Evolutionary conservation across 2,888 invertebrate species (phyloP).

Genomic region (Thereva nobilitata): DNA sequence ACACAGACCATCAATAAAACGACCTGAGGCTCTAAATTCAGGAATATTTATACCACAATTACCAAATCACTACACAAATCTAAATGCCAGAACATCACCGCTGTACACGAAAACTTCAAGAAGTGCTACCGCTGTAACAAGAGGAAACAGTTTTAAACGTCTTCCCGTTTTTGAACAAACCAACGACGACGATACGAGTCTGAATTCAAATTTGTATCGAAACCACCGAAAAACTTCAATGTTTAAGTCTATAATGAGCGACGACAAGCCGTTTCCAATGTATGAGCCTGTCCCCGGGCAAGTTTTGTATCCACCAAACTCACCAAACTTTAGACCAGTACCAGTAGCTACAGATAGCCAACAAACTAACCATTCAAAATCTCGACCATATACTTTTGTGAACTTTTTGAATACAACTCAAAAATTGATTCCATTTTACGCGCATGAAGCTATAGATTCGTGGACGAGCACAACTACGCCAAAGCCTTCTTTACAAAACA

Average conservation of each 20-base stretch:
- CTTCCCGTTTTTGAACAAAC: conserved; percentile 24
- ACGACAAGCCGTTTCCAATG: conserved; percentile 51
- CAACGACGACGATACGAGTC: background rate
- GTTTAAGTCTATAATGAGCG: conserved; percentile 52
- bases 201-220: background rate
- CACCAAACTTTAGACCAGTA: conserved; percentile 44
- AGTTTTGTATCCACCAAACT: conserved; percentile 52
- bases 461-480: background rate
- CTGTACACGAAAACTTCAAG: background rate
- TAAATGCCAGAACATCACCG: conserved; percentile 9
- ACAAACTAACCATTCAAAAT: background rate
- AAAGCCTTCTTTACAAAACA: too few relatives aligned
- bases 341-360: background rate
- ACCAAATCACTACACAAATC: conserved; percentile 26
- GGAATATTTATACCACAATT: conserved; percentile 23
- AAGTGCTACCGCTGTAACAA: background rate
- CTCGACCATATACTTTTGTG: background rate
- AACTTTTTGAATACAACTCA: background rate
- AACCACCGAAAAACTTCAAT: conserved; percentile 38
- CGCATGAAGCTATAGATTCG: conserved; percentile 51
- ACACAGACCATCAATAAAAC: background rate
- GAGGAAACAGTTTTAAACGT: background rate
- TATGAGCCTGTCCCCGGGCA: conserved; percentile 56
- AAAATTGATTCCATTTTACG: conserved; percentile 53
- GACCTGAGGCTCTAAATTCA: background rate